Evolutionary conservation across 2,888 invertebrate genomes (phyloP), one percentile per base, ranked within the genome.

Genomic region (Lapara coniferarum): DNA sequence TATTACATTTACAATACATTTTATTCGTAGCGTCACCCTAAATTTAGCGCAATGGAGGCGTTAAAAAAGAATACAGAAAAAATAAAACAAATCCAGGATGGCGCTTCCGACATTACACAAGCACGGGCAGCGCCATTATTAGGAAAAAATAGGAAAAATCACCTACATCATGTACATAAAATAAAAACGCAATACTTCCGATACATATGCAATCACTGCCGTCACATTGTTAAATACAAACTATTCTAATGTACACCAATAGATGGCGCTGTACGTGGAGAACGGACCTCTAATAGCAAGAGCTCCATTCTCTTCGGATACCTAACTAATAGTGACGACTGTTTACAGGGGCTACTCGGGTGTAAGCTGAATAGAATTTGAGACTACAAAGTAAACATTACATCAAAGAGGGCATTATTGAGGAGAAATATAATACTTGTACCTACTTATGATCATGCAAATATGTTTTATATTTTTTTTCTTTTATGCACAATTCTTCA

Each of bases 111-210:
- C 78, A 80, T 80, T 58, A 71, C 55, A 71, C 71, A 72, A 70
- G 73, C 80, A 89, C 90, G 87, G 90, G 86, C 92, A 92, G 89
- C 92, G 92, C 93, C 91, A 92, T 88, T 70, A 71, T 55, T 57
- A 25, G 70, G 19, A 63, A 25, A 68, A 71, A 74, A 69, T 66
- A 68, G 69, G 59, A 66, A 49, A 69, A 71, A 74, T 53, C 19
- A 59, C 59, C 44, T 59, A 59, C 59, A 46, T 16, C 10, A 59
- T 37, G 1, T 44, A 44, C 44, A n/a, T 7, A 25, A 6, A 63
- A 49, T 16, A 49, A n/a, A 55, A 25, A 19, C 19, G 19, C 2
- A 19, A 49, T 19, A 44, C 16, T 8, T 56, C 19, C 19, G 19
- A 37, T 63, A 63, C 63, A 75, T 74, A 74, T 81, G 87, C 92